phyloP scores from a whole-genome alignment of 2,797 vertebrate species.

The Brotula barbata region DNA sequence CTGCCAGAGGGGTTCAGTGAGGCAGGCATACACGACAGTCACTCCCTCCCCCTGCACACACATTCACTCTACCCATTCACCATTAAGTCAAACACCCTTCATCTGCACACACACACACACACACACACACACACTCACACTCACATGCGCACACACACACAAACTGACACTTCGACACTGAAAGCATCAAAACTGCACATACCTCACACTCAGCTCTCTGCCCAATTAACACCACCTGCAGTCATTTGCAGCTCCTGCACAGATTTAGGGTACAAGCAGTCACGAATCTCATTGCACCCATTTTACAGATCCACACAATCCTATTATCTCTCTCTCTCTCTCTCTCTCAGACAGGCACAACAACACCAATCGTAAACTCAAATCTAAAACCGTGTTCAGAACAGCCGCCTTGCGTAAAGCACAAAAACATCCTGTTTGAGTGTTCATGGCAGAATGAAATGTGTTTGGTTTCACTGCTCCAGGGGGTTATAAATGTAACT shows the following conservation, averaged over 20 bases:
- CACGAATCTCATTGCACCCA: conserved; percentile 42
- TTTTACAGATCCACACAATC: conserved; percentile 28
- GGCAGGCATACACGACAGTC: conserved; percentile 69
- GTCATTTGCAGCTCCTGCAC: conserved; percentile 43
- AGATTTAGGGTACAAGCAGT: conserved; percentile 23
- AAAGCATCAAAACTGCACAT: conserved; percentile 12
- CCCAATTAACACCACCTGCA: conserved; percentile 73
- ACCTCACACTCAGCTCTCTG: conserved; percentile 44
- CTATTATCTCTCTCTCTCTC: conserved; percentile 8
- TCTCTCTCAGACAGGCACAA: not conserved
- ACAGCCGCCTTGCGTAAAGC: conserved; percentile 54
- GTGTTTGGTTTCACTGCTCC: too few species aligned
- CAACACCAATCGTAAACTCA: conserved; percentile 30
- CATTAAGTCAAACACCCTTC: conserved; percentile 59
- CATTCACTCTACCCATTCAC: conserved; percentile 51
- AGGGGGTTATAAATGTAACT: too few species aligned
- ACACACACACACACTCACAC: conserved; percentile 40
- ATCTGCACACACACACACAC: conserved; percentile 45
- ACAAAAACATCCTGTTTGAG: too few species aligned
- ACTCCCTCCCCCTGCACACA: conserved; percentile 58
- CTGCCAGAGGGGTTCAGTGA: conserved; percentile 71
- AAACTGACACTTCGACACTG: not conserved
- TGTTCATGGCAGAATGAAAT: too few species aligned
- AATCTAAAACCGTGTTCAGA: conserved; percentile 45
- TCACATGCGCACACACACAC: conserved; percentile 18